Evolutionary conservation across 2,888 invertebrate genomes (phyloP).

Genomic region (Acronicta alni): DNA sequence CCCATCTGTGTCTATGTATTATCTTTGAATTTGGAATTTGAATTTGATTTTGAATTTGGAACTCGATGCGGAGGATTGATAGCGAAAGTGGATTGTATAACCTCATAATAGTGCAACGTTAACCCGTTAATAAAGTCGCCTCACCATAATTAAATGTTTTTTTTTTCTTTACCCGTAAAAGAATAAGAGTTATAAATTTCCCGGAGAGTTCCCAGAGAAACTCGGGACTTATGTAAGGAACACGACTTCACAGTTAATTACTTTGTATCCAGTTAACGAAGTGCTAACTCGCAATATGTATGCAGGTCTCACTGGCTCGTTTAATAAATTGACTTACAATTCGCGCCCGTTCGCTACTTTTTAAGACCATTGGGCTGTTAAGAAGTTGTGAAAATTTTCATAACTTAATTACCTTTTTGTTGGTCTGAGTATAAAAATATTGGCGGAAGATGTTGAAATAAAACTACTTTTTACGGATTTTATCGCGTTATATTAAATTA

Average conservation of each 20-base stretch:
- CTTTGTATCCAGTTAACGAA: constrained; percentile 80
- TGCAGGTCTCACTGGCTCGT: constrained; percentile 60
- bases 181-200: constrained; percentile 74
- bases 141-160: constrained; percentile 68
- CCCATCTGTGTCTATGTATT: constrained; percentile 17
- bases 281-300: constrained; percentile 77
- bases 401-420: constrained; percentile 35
- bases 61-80: constrained; percentile 9
- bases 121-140: constrained; percentile 56
- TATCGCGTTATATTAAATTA: too few relatives aligned
- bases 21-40: too few relatives aligned
- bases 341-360: constrained; percentile 31
- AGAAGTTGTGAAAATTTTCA: constrained; percentile 27
- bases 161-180: constrained; percentile 64
- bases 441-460: neutral
- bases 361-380: constrained; percentile 43
- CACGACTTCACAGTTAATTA: constrained; percentile 78
- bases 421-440: neutral
- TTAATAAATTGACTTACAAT: constrained; percentile 62
- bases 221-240: constrained; percentile 68
- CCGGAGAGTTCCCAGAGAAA: constrained; percentile 58
- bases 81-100: constrained; percentile 28
- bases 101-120: constrained; percentile 13
- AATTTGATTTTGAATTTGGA: constrained; percentile 30
- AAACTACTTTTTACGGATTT: too few relatives aligned